Base-by-base conservation (phyloP, 2,797 vertebrate genomes). In the Benthosema pterotum region DNA sequence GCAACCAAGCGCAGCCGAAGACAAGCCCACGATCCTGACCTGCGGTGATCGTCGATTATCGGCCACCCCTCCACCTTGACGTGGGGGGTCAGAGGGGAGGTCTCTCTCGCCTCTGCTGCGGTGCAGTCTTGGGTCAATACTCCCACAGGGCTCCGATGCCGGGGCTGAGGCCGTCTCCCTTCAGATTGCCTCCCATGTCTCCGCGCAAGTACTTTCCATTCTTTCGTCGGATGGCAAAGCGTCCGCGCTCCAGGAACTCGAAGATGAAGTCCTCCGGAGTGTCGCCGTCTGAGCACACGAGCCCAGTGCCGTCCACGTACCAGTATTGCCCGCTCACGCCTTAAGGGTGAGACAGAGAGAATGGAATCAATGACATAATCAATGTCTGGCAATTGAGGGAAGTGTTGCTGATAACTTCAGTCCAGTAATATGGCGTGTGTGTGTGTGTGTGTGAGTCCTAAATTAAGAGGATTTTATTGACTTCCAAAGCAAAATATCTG, bases 231-330 rank as follows among this genome's bases (percentile, higher is more conserved):
- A 99, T 96, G 77, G 94, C 97, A 18, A 99, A 88, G 0, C 94
- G 96, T 0, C 96, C 93, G 0, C 92, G 94, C 72, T 95, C 96
- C 15, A 92, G 87, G 58, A 99, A 95, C 89, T 98, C 96, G 0
- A 98, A 85, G 68, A 91, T 85, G 84, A 99, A 98, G 73, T 97
- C 96, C 85, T 99, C 97, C 0, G 96, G 92, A 52, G 84, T 87
- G 25, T 97, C 95, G 0, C 97, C 96, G 0, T 99, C 97, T 0
- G 95, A 94, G 73, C 94, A 94, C 72, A 99, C 94, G 4, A 95
- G 88, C 4, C 95, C 95, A 0, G 90, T 91, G 78, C 91, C 94
- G 78, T 95, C 94, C 46, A 95, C 93, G 8, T 96, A 94, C 97
- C 97, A 99, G 93, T 94, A 99, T 62, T 86, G 93, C 1, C 94